Conservation (phyloP, 2,888 invertebrate genomes). For the Oligia latruncula region DNA sequence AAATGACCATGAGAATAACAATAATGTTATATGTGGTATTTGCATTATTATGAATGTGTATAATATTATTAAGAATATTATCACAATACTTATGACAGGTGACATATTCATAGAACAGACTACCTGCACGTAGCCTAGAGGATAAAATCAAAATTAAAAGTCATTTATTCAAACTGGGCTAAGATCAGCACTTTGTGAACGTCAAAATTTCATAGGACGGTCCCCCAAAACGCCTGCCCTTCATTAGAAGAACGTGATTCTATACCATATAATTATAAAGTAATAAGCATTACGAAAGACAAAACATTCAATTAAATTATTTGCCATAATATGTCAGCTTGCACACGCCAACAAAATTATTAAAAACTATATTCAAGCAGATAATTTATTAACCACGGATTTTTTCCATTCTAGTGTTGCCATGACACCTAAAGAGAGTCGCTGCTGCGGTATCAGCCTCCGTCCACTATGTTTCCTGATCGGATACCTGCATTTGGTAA, state of each 20-base stretch:
- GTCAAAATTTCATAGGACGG: no score
- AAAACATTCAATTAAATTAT: neutral
- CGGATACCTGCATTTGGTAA: slow-evolving; percentile 80
- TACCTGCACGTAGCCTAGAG: neutral
- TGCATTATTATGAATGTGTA: neutral
- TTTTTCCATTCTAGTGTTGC: slow-evolving; percentile 59
- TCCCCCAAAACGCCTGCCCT: no score
- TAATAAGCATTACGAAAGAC: neutral
- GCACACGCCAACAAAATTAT: neutral
- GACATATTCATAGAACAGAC: neutral
- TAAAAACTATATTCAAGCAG: neutral
- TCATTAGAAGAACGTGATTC: neutral
- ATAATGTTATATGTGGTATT: neutral
- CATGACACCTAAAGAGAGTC: slow-evolving; percentile 67
- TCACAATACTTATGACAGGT: neutral
- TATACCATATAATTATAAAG: neutral
- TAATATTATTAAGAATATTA: no score
- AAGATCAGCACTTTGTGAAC: no score
- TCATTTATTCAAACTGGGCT: no score
- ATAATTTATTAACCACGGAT: neutral
- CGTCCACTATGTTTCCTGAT: slow-evolving; percentile 76
- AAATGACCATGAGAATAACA: neutral
- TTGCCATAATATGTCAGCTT: neutral
- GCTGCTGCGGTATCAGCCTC: slow-evolving; percentile 71
- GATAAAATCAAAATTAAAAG: neutral